phyloP scores from a whole-genome alignment of 2,797 vertebrate species.

The Helicolenus hilgendorfi region DNA sequence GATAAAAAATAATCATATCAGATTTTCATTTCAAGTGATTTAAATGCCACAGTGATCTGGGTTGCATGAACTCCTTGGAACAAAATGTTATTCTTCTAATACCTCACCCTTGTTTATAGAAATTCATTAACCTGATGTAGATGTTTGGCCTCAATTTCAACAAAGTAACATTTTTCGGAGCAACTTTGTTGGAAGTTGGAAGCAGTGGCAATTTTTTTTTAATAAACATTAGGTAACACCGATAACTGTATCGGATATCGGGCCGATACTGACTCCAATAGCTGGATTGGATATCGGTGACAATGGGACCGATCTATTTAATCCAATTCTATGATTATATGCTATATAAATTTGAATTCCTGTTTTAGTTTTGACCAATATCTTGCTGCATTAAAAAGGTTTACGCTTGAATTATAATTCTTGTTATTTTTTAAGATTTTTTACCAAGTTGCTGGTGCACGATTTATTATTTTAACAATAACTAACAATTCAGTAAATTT shows the following conservation, averaged over 20 bases:
- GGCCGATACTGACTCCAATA: background rate
- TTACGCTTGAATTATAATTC: too few relatives aligned
- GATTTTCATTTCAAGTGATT: constrained; percentile 55
- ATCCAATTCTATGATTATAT: rapidly evolving
- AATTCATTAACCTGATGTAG: background rate
- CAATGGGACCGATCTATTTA: background rate
- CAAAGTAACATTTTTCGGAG: background rate
- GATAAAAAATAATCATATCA: constrained; percentile 36
- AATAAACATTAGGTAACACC: background rate
- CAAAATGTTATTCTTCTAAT: background rate
- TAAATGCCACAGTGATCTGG: constrained; percentile 25
- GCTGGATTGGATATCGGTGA: background rate
- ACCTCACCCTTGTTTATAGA: background rate
- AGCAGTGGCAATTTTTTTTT: background rate
- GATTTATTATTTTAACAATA: background rate
- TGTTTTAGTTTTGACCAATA: background rate
- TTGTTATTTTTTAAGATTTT: too few relatives aligned
- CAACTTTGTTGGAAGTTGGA: background rate
- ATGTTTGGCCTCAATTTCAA: background rate
- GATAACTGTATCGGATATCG: rapidly evolving
- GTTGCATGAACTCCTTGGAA: constrained; percentile 19
- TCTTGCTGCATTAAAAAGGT: background rate
- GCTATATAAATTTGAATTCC: background rate
- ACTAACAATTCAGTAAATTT: background rate
- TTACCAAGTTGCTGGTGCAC: background rate